phyloP scores from a whole-genome alignment of 1,140 invertebrate genomes.

The Sipha flava region DNA sequence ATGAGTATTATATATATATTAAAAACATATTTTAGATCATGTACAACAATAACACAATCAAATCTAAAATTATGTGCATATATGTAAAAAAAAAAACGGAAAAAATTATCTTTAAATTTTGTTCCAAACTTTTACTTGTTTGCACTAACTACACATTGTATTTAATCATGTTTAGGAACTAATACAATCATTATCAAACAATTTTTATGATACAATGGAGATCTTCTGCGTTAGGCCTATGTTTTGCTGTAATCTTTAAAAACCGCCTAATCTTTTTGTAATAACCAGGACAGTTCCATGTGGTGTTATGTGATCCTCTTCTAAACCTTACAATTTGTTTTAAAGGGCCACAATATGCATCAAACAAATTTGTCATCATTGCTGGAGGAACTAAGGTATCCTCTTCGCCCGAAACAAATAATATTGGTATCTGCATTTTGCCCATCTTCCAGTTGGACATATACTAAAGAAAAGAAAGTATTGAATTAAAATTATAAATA shows the following conservation, averaged over 20 bases:
- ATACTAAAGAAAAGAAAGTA: conserved; percentile 51
- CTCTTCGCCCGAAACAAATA: conserved; percentile 71
- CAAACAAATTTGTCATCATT: conserved; percentile 76
- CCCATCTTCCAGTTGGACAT: conserved; percentile 60
- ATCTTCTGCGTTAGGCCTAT: conserved; percentile 32
- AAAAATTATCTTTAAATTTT: not conserved
- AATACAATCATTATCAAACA: conserved; percentile 3
- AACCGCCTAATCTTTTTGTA: conserved; percentile 37
- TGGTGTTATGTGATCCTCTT: conserved; percentile 78
- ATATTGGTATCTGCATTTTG: conserved; percentile 56
- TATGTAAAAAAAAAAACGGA: not conserved
- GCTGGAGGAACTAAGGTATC: conserved; percentile 74
- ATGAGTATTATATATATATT: not conserved
- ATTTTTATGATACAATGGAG: conserved; percentile 27
- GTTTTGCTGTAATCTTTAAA: conserved; percentile 27
- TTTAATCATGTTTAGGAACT: conserved; percentile 17
- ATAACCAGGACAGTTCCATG: conserved; percentile 53
- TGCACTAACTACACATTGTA: not conserved
- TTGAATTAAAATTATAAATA: not conserved
- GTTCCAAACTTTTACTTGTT: not conserved
- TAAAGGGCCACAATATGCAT: conserved; percentile 55
- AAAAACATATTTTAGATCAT: not conserved
- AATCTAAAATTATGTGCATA: not conserved
- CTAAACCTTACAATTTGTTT: conserved; percentile 65
- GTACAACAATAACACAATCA: not conserved